A percentile compares a stretch with the other conserved stretches of the same genome.
Evolutionary conservation across 2,888 invertebrate genomes (phyloP).

Genomic region (Lasioglossum vierecki): DNA sequence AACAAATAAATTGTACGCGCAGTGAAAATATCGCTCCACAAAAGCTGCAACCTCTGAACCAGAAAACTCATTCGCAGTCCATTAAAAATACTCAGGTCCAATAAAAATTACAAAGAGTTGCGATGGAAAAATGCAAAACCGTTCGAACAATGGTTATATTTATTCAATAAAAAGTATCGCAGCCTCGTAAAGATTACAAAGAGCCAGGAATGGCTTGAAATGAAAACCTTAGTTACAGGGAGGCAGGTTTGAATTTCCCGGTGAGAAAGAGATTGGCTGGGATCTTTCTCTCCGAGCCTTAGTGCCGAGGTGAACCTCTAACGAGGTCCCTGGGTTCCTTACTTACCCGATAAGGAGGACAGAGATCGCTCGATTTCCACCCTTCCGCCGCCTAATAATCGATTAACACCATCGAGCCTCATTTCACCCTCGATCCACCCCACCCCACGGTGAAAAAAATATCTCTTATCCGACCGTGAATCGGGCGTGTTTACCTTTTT

Average conservation of each 20-base stretch:
- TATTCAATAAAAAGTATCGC: background rate
- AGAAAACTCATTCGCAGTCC: background rate
- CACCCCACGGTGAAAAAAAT: background rate
- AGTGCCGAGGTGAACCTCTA: background rate
- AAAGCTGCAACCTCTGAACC: background rate
- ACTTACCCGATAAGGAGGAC: background rate
- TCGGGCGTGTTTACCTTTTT: background rate
- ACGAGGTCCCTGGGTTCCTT: background rate
- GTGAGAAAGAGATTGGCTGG: background rate
- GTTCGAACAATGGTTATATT: background rate
- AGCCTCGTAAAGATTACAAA: background rate
- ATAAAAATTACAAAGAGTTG: too few relatives aligned
- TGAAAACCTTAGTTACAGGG: background rate
- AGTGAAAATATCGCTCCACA: background rate
- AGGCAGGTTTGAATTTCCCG: background rate
- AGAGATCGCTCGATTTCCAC: background rate
- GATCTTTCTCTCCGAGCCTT: background rate
- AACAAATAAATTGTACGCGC: background rate
- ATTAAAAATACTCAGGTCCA: background rate
- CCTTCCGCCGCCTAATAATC: background rate
- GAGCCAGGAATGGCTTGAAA: background rate
- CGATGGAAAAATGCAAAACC: background rate
- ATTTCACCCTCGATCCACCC: background rate
- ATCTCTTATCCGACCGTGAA: background rate
- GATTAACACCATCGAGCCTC: background rate